phyloP scores from a whole-genome alignment of 2,797 vertebrate genomes.

The Mionectes olivaceus region DNA sequence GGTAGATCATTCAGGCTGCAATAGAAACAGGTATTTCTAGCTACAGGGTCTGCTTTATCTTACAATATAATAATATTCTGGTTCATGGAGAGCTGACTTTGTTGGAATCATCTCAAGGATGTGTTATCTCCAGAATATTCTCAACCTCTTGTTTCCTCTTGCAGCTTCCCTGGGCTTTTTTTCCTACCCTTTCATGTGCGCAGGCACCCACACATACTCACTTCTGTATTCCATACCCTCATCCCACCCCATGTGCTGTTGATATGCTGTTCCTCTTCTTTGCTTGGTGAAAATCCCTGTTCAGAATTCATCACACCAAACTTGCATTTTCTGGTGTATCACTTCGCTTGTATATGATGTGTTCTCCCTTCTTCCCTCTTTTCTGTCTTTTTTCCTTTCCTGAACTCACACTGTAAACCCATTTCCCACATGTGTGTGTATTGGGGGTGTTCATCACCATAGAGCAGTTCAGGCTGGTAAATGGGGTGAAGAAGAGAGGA shows the following conservation, averaged over 20 bases:
- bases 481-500: not conserved
- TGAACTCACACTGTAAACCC: not conserved
- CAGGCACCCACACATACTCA: not conserved
- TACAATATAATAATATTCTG: not conserved
- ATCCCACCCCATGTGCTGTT: accelerated
- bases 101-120: not conserved
- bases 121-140: not conserved
- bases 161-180: not conserved
- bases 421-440: not conserved
- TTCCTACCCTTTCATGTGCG: not conserved
- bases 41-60: not conserved
- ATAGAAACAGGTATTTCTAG: constrained; percentile 36
- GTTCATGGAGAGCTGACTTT: not conserved
- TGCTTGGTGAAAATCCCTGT: not conserved
- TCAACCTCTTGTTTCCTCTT: not conserved
- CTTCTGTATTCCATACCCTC: not conserved
- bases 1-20: constrained; percentile 14
- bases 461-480: not conserved
- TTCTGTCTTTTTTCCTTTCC: not conserved
- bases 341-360: not conserved
- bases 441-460: not conserved
- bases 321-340: not conserved
- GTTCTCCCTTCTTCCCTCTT: not conserved
- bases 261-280: not conserved
- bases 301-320: not conserved